Percentiles rank a stretch among this genome's conserved stretches.
These are phyloP conservation scores for Danio jaintianensis DNA, from an alignment of 2,797 vertebrate genomes.

Conservation along the genomic window DNA sequence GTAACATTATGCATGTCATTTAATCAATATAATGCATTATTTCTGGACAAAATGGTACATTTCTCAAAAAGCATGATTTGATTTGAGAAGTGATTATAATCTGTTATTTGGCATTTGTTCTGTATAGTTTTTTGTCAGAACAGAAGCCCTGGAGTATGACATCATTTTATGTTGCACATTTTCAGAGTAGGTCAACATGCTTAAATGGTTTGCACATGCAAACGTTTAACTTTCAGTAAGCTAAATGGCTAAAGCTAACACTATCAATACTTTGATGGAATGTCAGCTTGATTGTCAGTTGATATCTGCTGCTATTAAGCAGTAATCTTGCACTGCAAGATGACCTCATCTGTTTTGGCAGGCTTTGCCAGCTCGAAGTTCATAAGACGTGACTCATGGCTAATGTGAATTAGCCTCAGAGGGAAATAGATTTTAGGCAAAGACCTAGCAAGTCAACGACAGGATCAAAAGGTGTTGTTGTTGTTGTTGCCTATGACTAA, in stretches of 20 bases:
- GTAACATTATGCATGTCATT: not conserved
- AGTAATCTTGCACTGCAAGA: constrained; percentile 10
- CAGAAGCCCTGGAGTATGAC: not conserved
- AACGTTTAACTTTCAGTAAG: not conserved
- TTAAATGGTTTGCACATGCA: too few relatives aligned
- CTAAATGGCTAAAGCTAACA: constrained; percentile 1
- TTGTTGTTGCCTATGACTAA: constrained; percentile 28
- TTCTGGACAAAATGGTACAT: not conserved
- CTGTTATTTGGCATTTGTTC: too few relatives aligned
- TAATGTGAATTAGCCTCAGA: constrained; percentile 34
- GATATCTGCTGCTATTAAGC: not conserved
- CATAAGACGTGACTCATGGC: constrained; percentile 26
- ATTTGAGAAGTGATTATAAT: too few relatives aligned
- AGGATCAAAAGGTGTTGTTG: constrained; percentile 35
- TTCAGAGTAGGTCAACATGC: too few relatives aligned
- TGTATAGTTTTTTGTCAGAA: not conserved
- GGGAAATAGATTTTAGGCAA: constrained; percentile 25
- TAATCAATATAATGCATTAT: not conserved
- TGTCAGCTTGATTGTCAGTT: not conserved
- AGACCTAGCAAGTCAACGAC: constrained; percentile 27
- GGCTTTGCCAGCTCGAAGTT: not conserved
- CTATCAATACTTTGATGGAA: not conserved
- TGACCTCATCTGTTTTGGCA: constrained; percentile 13
- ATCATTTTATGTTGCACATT: too few relatives aligned
- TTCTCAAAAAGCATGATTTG: not conserved